Percentiles rank a stretch among this genome's conserved stretches.
Evolutionary conservation across 2,113 vertebrate species (phyloP).

Genomic region (Hippolais icterina): DNA sequence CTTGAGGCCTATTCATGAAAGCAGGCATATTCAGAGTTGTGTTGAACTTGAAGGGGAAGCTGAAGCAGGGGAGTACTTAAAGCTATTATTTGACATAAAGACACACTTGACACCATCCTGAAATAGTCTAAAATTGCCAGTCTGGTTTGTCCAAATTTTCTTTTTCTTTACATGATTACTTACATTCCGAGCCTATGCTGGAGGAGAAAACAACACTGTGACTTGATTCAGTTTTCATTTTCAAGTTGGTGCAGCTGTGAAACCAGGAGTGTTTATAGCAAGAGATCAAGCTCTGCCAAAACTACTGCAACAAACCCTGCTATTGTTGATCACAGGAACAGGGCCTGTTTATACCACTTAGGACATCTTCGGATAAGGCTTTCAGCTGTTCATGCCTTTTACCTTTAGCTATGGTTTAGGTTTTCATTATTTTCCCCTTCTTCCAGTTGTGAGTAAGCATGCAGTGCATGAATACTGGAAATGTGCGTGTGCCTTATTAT

Average conservation of each 20-base stretch:
- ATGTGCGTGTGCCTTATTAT: accelerated
- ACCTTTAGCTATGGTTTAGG: not conserved
- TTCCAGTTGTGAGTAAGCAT: accelerated
- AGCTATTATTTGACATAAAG: not conserved
- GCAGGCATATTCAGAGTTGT: not conserved
- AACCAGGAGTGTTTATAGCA: not conserved
- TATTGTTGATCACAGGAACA: not conserved
- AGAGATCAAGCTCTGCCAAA: not conserved
- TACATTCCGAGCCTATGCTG: not conserved
- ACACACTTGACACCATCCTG: not conserved
- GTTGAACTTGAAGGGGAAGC: not conserved
- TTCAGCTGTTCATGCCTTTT: not conserved
- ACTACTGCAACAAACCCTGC: not conserved
- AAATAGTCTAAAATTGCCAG: not conserved
- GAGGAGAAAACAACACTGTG: not conserved
- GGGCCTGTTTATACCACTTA: not conserved
- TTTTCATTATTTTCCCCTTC: not conserved
- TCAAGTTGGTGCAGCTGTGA: not conserved
- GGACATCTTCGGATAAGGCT: not conserved
- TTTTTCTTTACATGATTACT: not conserved
- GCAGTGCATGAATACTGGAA: not conserved
- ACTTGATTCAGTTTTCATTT: not conserved
- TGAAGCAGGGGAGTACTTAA: not conserved
- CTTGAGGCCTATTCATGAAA: not conserved
- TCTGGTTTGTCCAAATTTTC: not conserved